Conservation (phyloP, 2,113 vertebrate genomes). For the Pollachius pollachius region DNA sequence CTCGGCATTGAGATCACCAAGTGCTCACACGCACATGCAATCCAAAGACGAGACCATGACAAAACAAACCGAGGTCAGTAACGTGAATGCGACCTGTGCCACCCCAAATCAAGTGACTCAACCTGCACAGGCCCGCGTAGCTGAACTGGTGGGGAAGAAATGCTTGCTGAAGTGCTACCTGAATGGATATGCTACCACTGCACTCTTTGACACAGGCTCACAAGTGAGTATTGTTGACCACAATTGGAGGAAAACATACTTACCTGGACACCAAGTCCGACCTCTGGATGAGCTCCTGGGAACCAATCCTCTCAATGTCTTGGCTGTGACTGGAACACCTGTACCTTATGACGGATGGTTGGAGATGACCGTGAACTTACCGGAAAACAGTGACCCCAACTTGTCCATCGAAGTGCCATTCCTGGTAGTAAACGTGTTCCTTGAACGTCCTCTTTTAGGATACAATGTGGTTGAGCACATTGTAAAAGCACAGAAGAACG, state of each 20-base stretch:
- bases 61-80: background rate
- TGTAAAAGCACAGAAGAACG: no score
- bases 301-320: slow-evolving; percentile 2
- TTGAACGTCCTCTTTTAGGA: no score
- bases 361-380: no score
- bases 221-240: slow-evolving; percentile 5
- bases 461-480: no score
- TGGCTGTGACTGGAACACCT: background rate
- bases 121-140: background rate
- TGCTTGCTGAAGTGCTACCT: background rate
- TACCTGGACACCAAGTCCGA: background rate
- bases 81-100: background rate
- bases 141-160: background rate
- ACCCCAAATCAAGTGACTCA: background rate
- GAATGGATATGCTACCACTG: background rate
- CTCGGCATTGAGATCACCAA: background rate
- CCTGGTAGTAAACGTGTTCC: no score
- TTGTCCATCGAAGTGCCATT: no score
- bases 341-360: no score
- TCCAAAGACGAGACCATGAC: background rate
- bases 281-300: background rate
- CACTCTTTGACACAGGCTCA: background rate
- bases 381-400: no score
- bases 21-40: background rate
- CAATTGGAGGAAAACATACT: background rate